Base-by-base conservation (phyloP, 2,797 vertebrate species). In the Streptopelia turtur region DNA sequence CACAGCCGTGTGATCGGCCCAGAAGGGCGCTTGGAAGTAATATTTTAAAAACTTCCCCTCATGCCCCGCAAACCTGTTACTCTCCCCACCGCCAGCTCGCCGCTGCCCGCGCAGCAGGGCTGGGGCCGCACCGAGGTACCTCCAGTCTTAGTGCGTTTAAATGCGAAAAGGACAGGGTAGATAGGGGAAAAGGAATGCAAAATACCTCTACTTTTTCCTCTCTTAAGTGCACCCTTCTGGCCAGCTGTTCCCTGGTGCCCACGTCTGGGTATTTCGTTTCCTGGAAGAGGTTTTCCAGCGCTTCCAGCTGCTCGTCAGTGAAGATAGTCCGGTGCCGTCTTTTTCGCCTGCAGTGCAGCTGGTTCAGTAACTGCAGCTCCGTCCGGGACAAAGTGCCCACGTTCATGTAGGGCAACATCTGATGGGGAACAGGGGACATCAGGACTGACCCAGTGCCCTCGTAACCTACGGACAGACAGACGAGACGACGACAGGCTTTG, bases 241-340 rank as follows among this genome's bases (percentile, higher is more conserved):
- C 99, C 95, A 99, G 98, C 97, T 99, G 99, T 91, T 99, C 99
- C 84, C 99, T 98, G 12, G 99, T 99, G 53, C 99, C 99, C 80
- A 99, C 99, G 83, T 99, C 99, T 28, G 99, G 99, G 97, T 99
- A 99, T 97, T 99, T 99, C 87, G 99, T 99, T 98, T 99, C 99
- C 93, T 99, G 99, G 96, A 99, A 99, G 74, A 99, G 98, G 94
- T 98, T 99, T 97, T 99, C 99, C 91, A 99, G 97, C 13, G 99
- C 99, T 97, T 99, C 99, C 45, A 99, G 98, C 98, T 99, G 99
- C 97, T 99, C 99, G 95, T 99, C 99, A 3, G 99, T 99, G 98
- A 99, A 99, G 97, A 99, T 99, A 68, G 99, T 99, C 82, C 99
- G 98, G 89, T 99, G 99, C 60, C 99, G 97, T 79, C 99, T 98